Conservation (phyloP, 1,140 invertebrate species). For the Drosophila funebris region DNA sequence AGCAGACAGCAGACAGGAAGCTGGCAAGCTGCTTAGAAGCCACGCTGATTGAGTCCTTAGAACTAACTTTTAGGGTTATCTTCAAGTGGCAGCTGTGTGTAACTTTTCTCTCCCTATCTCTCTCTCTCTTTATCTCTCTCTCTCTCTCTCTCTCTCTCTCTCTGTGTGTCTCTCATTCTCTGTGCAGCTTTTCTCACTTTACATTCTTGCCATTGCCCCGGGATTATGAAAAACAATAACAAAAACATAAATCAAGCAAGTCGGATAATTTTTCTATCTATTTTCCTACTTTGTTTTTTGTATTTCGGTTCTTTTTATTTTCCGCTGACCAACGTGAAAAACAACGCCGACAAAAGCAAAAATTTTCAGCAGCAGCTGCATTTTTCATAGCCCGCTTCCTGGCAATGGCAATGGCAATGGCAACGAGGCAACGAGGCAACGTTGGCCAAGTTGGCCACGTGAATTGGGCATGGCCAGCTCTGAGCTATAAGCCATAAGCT, state of each 20-base stretch:
- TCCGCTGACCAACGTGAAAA: constrained; percentile 56
- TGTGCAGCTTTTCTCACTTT: constrained; percentile 2
- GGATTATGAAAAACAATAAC: constrained; percentile 74
- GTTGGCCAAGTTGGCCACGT: constrained; percentile 13
- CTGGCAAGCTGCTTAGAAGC: constrained; percentile 30
- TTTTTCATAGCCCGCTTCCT: constrained; percentile 46
- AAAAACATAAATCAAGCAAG: constrained; percentile 75
- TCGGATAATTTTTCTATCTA: constrained; percentile 59
- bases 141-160: too few species aligned
- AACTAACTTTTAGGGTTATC: constrained; percentile 51
- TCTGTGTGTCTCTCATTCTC: too few species aligned
- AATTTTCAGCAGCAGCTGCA: constrained; percentile 64
- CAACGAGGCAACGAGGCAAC: too few species aligned
- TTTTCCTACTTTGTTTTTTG: constrained; percentile 4
- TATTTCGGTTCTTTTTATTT: constrained; percentile 9
- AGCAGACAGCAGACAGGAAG: not conserved
- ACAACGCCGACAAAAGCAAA: constrained; percentile 40
- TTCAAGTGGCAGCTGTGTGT: constrained; percentile 41
- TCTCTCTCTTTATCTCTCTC: too few species aligned
- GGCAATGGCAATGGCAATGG: not conserved
- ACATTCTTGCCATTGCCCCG: not conserved
- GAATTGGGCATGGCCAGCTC: constrained; percentile 57
- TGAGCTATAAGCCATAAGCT: constrained; percentile 54
- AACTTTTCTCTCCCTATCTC: constrained; percentile 8
- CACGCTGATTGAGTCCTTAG: constrained; percentile 66